Evolutionary conservation across 1,140 invertebrate genomes (phyloP).

Genomic region (Chlorops oryzae): DNA sequence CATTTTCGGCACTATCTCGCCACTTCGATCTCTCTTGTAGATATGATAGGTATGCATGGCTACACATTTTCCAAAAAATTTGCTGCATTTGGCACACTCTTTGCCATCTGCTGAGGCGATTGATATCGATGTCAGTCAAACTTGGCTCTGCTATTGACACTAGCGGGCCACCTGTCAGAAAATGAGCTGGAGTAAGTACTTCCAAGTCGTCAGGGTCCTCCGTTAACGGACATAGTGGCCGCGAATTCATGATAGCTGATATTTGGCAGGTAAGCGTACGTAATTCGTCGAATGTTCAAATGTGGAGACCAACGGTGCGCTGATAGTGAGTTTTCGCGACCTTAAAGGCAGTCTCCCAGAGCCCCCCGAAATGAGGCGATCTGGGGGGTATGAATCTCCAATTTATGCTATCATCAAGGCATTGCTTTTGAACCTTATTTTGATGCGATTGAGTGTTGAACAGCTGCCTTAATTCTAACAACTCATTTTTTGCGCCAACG

Average conservation of each 20-base stretch:
- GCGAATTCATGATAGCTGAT: constrained; percentile 8
- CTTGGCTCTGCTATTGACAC: constrained; percentile 24
- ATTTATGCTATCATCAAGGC: background rate
- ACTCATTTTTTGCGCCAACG: too few species aligned
- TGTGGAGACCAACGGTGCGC: background rate
- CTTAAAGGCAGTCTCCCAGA: constrained; percentile 8
- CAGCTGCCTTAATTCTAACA: too few species aligned
- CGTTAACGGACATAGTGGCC: constrained; percentile 8
- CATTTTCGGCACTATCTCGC: background rate
- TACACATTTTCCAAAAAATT: constrained; percentile 11
- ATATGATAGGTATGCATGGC: background rate
- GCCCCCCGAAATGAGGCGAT: too few species aligned
- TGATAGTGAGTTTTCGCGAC: constrained; percentile 11
- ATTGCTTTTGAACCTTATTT: background rate
- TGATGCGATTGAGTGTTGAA: too few species aligned
- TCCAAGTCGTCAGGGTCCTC: constrained; percentile 7
- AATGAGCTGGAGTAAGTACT: constrained; percentile 9
- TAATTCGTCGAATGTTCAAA: constrained; percentile 9
- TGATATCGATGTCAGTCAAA: constrained; percentile 4
- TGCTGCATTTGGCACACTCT: constrained; percentile 6
- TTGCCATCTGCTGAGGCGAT: constrained; percentile 7
- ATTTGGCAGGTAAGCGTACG: constrained; percentile 24
- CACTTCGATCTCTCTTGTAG: constrained; percentile 8
- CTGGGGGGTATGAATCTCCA: too few species aligned
- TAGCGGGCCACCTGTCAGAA: constrained; percentile 21